Evolutionary conservation across 2,113 vertebrate genomes (phyloP).

Genomic region (Micromys minutus): DNA sequence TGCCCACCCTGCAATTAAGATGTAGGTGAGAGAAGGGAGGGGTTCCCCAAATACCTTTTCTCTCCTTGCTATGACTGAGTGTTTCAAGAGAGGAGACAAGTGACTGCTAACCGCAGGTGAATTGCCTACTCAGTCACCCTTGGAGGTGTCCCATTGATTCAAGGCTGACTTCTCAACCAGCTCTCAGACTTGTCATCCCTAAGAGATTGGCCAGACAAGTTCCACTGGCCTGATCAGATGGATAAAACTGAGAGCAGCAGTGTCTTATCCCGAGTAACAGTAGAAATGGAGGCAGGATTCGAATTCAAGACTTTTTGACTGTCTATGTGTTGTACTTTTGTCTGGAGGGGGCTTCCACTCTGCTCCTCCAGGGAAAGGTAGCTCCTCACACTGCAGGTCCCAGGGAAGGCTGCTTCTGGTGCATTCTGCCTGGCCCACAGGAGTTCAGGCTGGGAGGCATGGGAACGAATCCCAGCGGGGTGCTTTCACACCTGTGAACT

Average conservation of each 20-base stretch:
- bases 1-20: conserved; percentile 74
- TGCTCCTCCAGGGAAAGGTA: no score
- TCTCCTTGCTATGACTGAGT: not conserved
- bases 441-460: no score
- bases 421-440: no score
- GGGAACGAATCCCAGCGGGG: no score
- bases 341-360: no score
- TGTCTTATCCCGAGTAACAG: not conserved
- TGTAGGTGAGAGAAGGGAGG: not conserved
- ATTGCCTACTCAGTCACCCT: not conserved
- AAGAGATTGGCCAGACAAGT: not conserved
- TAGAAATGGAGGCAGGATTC: not conserved
- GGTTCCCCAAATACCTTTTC: not conserved
- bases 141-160: not conserved
- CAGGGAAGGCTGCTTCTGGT: no score
- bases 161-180: not conserved
- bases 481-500: no score
- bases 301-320: not conserved
- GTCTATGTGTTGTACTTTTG: no score
- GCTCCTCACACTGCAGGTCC: no score
- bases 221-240: not conserved
- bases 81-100: not conserved
- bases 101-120: not conserved
- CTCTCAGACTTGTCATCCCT: not conserved
- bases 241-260: not conserved